A percentile compares a stretch with the other conserved stretches of the same genome.
Conservation (phyloP, 2,797 vertebrate genomes). For the Melanotaenia maccullochi region DNA sequence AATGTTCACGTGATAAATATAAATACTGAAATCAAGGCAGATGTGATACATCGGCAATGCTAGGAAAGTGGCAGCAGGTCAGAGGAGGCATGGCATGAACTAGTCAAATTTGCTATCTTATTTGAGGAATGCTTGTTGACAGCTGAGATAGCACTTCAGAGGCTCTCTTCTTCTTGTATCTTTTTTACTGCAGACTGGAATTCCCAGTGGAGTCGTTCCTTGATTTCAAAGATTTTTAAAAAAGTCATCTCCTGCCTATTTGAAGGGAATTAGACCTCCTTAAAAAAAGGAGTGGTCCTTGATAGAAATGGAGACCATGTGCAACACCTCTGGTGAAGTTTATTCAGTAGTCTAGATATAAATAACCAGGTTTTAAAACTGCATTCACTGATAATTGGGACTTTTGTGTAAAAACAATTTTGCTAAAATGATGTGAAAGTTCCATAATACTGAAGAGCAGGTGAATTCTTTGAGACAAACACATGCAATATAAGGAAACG, state of each 20-base stretch:
- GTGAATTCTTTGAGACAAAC: conserved; percentile 8
- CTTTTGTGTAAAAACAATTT: background rate
- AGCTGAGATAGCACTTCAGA: conserved; percentile 68
- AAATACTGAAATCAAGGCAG: conserved; percentile 80
- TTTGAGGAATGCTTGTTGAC: conserved; percentile 67
- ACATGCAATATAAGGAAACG: conserved; percentile 41
- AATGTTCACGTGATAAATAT: conserved; percentile 82
- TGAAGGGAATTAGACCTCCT: conserved; percentile 91
- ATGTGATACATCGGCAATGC: conserved; percentile 59
- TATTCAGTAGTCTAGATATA: conserved; percentile 81
- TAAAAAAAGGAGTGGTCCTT: conserved; percentile 87
- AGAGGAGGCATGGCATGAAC: conserved; percentile 46
- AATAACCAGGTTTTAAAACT: conserved; percentile 71
- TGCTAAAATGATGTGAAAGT: conserved; percentile 6
- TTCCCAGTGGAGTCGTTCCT: conserved; percentile 77
- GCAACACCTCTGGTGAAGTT: conserved; percentile 77
- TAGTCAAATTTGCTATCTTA: conserved; percentile 65
- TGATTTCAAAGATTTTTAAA: conserved; percentile 80
- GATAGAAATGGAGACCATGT: conserved; percentile 89
- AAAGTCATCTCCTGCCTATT: conserved; percentile 85
- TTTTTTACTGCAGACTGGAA: conserved; percentile 76
- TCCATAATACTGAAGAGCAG: background rate
- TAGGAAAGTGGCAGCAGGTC: conserved; percentile 70
- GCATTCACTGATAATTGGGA: background rate
- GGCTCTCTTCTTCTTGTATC: conserved; percentile 31